A percentile compares a stretch with the other conserved stretches of the same genome.
These are phyloP conservation scores for Labrus mixtus DNA, from an alignment of 2,113 vertebrate genomes.

Conservation along the genomic window DNA sequence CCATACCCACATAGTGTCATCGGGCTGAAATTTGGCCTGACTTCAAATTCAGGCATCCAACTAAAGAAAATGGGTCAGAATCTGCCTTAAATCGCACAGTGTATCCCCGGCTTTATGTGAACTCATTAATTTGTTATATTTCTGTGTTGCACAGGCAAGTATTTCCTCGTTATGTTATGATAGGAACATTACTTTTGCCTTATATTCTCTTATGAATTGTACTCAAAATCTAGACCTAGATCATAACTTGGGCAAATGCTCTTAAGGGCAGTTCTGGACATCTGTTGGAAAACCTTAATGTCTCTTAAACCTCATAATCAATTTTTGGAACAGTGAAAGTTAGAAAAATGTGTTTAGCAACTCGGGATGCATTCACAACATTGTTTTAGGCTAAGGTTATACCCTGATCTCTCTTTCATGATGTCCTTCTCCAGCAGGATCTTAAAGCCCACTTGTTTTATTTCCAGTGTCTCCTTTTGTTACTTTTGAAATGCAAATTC, in stretches of 20 bases:
- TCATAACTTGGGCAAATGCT: not conserved
- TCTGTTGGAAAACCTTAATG: slow-evolving; percentile 7
- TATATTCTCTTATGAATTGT: slow-evolving; percentile 2
- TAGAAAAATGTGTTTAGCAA: not conserved
- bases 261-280: slow-evolving; percentile 21
- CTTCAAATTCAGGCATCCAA: too few species aligned
- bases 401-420: slow-evolving; percentile 11
- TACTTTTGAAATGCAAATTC: slow-evolving; percentile 69
- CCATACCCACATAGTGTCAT: too few species aligned
- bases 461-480: slow-evolving; percentile 5
- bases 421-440: slow-evolving; percentile 3
- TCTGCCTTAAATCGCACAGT: too few species aligned
- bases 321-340: slow-evolving; percentile 9
- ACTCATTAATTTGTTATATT: not conserved
- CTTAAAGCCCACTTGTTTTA: slow-evolving; percentile 19
- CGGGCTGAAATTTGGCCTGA: too few species aligned
- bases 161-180: not conserved
- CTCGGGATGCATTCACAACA: not conserved
- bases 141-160: slow-evolving; percentile 14
- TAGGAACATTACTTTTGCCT: too few species aligned
- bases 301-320: not conserved
- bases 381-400: slow-evolving; percentile 8
- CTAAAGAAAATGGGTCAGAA: too few species aligned
- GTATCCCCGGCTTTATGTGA: too few species aligned
- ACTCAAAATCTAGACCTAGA: not conserved